Evolutionary conservation across 2,797 vertebrate species (phyloP), one percentile per base, ranked within the genome.

Genomic region (Argentina silus): DNA sequence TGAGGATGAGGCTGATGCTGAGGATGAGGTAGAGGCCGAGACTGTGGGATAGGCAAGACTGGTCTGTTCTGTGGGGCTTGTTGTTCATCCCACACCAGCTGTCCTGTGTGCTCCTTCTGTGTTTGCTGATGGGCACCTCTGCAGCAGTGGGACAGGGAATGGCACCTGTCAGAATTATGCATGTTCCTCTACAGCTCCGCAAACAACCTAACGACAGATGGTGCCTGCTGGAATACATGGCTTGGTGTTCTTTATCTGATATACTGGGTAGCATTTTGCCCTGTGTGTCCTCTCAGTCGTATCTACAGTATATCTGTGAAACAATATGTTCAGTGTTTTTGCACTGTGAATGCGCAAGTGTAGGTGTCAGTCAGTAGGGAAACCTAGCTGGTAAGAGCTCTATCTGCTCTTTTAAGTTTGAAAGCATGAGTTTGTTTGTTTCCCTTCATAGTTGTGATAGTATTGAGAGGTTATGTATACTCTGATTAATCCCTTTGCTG

Each of bases 121-220:
- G 86, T 92, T 91, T 88, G 80, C 84, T 75, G 85, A 90, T 81
- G 68, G 88, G 50, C 86, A 85, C 87, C 82, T 77, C 81, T 87
- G 85, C 87, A 89, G 88, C 84, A 86, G 86, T 75, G 83, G 76
- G 85, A 86, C 63, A 73, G 78, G 78, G 70, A 85, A 84, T 79
- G 83, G 85, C 85, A 89, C 90, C 89, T 89, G 89, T 90, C 87
- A 86, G 79, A 86, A 85, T 88, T 82, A 83, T 74, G 83, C 83
- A 84, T 69, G 64, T 74, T 75, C 71, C 69, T 70, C 79, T 23
- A 70, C 78, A 88, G 82, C 78, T 74, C 70, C 48, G 75, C 84
- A 87, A 82, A 84, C 81, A 81, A 75, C 66, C 67, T 45, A 60
- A 64, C 73, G 79, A 51, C 91, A 92, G 88, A 90, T 88, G 88